A percentile compares a stretch with the other conserved stretches of the same genome.
phyloP scores from a whole-genome alignment of 2,888 invertebrate genomes.

The Diaprepes abbreviatus region DNA sequence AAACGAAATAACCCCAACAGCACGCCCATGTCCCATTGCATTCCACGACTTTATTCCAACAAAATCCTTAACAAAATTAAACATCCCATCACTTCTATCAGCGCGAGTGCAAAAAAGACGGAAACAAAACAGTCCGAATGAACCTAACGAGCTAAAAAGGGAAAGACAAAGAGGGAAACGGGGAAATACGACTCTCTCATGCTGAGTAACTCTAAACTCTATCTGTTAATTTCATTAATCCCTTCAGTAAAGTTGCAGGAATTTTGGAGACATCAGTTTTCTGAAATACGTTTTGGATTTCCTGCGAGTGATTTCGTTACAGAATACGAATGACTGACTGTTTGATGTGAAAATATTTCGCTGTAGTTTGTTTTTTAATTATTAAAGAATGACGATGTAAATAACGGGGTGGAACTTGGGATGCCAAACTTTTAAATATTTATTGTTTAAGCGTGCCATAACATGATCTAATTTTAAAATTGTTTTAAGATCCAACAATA shows the following conservation, averaged over 20 bases:
- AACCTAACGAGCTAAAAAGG: constrained; percentile 5
- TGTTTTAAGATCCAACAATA: no score
- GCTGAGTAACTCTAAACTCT: constrained; percentile 47
- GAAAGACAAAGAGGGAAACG: constrained; percentile 24
- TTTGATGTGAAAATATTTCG: background rate
- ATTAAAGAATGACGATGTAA: no score
- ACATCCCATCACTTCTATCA: constrained; percentile 40
- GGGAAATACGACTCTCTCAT: constrained; percentile 40
- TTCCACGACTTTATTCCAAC: constrained; percentile 42
- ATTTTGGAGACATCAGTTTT: constrained; percentile 48
- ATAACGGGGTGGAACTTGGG: no score
- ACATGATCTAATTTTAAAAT: no score
- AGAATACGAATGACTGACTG: constrained; percentile 25
- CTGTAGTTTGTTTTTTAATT: background rate
- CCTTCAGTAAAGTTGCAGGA: constrained; percentile 52
- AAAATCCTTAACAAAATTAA: constrained; percentile 49
- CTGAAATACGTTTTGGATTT: constrained; percentile 45
- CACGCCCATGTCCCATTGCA: constrained; percentile 15
- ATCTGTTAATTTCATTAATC: constrained; percentile 67
- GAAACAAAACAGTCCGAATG: constrained; percentile 9
- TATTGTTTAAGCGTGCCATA: no score
- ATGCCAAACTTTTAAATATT: background rate
- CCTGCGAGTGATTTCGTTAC: constrained; percentile 45
- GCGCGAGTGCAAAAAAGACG: constrained; percentile 38
- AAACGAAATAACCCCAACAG: no score